Percentiles rank a stretch among this genome's conserved stretches.
Conservation (phyloP, 2,888 invertebrate species). For the Euzetes globulus region DNA sequence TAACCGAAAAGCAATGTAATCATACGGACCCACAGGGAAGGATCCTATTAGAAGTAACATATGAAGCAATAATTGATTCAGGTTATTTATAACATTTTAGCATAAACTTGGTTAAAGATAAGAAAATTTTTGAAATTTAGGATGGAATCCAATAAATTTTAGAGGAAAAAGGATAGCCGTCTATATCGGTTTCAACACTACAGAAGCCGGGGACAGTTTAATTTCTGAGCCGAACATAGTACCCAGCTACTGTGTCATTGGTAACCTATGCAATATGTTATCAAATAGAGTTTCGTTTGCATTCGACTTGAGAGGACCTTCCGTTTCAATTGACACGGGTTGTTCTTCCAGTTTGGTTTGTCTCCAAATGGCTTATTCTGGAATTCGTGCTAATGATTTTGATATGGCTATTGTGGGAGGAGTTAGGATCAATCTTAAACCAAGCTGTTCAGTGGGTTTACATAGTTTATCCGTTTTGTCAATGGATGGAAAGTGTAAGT, state of each 20-base stretch:
- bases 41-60: constrained; percentile 75
- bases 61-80: constrained; percentile 84
- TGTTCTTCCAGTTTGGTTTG: constrained; percentile 92
- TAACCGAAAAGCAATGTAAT: constrained; percentile 79
- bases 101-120: background rate
- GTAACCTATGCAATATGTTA: constrained; percentile 82
- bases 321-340: constrained; percentile 90
- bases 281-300: constrained; percentile 85
- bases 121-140: background rate
- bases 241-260: constrained; percentile 60
- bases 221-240: background rate
- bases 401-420: constrained; percentile 93
- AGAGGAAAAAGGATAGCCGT: constrained; percentile 51
- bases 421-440: constrained; percentile 76
- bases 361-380: constrained; percentile 70
- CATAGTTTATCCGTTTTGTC: constrained; percentile 88
- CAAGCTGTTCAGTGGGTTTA: constrained; percentile 83
- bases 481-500: constrained; percentile 80
- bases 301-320: constrained; percentile 88
- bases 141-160: constrained; percentile 43
- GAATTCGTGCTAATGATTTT: constrained; percentile 80
- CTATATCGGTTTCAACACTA: constrained; percentile 49
- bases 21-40: constrained; percentile 86
- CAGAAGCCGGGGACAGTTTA: constrained; percentile 1
- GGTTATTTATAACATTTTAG: constrained; percentile 48